Percentiles rank a stretch among this genome's conserved stretches.
Evolutionary conservation across 2,113 vertebrate species (phyloP).

Genomic region (Genyomyrus donnyi): DNA sequence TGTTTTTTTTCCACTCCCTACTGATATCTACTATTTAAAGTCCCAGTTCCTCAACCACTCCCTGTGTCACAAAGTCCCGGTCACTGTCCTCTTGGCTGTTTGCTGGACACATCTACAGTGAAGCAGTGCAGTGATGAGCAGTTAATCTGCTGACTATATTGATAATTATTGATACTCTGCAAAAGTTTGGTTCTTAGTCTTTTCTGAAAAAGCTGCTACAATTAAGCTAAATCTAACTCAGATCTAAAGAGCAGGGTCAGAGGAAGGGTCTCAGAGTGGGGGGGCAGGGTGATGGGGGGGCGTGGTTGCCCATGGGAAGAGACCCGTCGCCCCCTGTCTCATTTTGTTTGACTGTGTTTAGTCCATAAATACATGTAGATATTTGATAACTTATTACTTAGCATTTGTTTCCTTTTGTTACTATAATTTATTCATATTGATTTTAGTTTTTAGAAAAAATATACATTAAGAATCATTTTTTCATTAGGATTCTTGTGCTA

Average conservation of each 20-base stretch:
- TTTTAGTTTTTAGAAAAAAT: too few species aligned
- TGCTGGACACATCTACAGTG: not conserved
- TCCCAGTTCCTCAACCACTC: not conserved
- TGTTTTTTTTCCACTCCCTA: not conserved
- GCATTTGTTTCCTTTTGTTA: not conserved
- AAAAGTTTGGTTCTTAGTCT: not conserved
- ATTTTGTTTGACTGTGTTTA: not conserved
- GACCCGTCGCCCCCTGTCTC: too few species aligned
- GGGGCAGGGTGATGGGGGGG: too few species aligned
- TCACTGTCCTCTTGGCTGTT: not conserved
- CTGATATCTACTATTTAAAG: not conserved
- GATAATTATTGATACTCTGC: not conserved
- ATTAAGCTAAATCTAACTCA: not conserved
- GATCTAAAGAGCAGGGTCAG: not conserved
- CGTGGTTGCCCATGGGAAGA: too few species aligned
- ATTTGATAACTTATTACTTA: not conserved
- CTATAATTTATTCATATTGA: not conserved
- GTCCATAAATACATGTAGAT: not conserved
- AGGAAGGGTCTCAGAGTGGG: not conserved
- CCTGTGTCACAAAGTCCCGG: not conserved
- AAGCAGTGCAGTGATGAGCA: not conserved
- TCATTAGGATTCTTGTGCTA: not conserved
- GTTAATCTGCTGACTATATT: not conserved
- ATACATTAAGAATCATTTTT: not conserved
- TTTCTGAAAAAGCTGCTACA: not conserved